Base-by-base conservation (phyloP, 2,797 vertebrate species). In the Centropyge bicolor region DNA sequence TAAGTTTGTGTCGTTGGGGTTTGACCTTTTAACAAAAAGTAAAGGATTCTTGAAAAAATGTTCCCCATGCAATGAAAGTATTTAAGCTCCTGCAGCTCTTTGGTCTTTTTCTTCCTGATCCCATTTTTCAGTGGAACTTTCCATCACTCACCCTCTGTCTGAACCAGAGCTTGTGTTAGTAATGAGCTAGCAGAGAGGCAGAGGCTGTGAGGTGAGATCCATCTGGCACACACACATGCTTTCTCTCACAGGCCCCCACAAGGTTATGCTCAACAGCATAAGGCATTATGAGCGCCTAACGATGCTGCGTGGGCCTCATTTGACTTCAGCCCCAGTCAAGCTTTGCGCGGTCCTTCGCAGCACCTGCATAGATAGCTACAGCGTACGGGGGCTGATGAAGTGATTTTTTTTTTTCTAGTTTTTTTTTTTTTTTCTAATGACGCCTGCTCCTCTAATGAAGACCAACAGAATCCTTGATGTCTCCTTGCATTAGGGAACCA, bases 281-380 rank as follows among this genome's bases (percentile, higher is more conserved):
- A 85, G 89, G 86, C 90, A 89, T 93, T 92, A 92, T 51, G 76
- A 86, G 86, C 78, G 74, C 87, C 92, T 95, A 95, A 95, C 91
- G 93, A 95, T 95, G 93, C 90, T 94, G 94, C 90, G 93, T 95
- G 94, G 94, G 94, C 90, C 89, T 93, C 88, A 81, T 93, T 93
- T 94, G 91, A 94, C 89, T 92, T 73, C 83, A 88, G 86, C 89
- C 86, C 80, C 82, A 80, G 85, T 88, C 81, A 76, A 68, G 69
- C 82, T 85, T 86, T 62, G 54, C 83, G 59, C 46, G 61, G 84
- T 89, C 85, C 77, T 83, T 87, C 83, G 54, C 83, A 74, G 81
- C 60, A 67, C 82, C 78, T 73, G 79, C 83, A 60, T 63, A 56
- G 74, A 78, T 61, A 12, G 78, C 78, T 79, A 59, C 73, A 74